A percentile compares a stretch with the other conserved stretches of the same genome.
Conservation (phyloP, 2,113 vertebrate genomes). For the Urocitellus parryii region DNA sequence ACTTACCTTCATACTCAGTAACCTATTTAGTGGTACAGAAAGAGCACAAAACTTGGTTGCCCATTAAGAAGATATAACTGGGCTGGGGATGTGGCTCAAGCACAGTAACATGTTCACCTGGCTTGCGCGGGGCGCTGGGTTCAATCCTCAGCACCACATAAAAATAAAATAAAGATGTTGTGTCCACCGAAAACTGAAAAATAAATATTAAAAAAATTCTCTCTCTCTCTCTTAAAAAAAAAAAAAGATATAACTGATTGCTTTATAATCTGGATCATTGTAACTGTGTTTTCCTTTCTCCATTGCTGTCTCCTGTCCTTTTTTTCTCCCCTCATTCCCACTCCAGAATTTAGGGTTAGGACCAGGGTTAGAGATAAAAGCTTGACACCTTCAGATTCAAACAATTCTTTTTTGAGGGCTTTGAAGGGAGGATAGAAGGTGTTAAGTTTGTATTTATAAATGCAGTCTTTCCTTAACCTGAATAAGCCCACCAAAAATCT, state of each 20-base stretch:
- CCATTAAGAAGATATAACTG: neutral
- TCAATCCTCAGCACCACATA: no score
- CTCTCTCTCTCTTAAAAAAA: no score
- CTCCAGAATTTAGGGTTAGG: conserved; percentile 35
- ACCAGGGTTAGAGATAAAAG: neutral
- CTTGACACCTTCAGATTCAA: neutral
- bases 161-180: no score
- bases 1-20: neutral
- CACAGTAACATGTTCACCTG: no score
- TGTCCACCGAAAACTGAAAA: no score
- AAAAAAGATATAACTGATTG: neutral
- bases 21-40: neutral
- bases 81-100: no score
- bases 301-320: neutral
- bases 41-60: neutral
- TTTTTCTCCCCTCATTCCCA: neutral
- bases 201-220: no score
- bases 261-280: conserved; percentile 26
- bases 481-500: neutral
- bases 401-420: conserved; percentile 14
- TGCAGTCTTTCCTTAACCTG: neutral
- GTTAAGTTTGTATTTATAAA: conserved; percentile 47
- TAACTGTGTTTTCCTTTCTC: neutral
- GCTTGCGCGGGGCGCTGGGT: no score
- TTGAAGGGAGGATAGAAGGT: neutral